Percentiles rank a stretch among this genome's conserved stretches.
phyloP scores from a whole-genome alignment of 2,113 vertebrate species.

The Myrmophylax atrothorax region DNA sequence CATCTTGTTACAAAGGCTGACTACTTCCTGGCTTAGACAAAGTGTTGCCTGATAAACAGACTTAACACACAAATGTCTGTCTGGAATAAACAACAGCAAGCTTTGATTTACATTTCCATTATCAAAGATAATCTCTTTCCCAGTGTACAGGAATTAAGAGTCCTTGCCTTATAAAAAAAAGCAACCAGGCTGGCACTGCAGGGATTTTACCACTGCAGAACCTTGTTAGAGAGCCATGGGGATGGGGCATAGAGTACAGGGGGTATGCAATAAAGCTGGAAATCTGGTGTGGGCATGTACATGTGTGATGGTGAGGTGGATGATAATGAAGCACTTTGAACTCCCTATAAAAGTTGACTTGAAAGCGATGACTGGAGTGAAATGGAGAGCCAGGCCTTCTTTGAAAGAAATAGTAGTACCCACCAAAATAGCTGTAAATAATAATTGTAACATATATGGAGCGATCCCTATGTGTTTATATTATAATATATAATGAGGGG shows the following conservation, averaged over 20 bases:
- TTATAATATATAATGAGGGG: constrained; percentile 17
- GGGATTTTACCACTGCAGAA: constrained; percentile 56
- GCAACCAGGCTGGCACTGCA: constrained; percentile 3
- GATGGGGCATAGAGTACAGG: neutral
- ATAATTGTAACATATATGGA: neutral
- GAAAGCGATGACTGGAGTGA: constrained; percentile 13
- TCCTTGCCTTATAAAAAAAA: constrained; percentile 52
- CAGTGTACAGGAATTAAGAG: constrained; percentile 76
- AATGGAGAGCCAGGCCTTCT: constrained; percentile 7
- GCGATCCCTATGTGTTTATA: neutral
- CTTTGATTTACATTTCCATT: constrained; percentile 82
- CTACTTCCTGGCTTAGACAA: constrained; percentile 83
- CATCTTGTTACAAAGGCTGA: constrained; percentile 80
- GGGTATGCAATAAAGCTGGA: constrained; percentile 27
- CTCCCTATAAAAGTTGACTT: constrained; percentile 44
- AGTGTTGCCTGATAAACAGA: constrained; percentile 84
- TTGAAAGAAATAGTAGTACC: constrained; percentile 35
- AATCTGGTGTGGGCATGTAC: neutral
- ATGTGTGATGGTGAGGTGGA: neutral
- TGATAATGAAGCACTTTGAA: constrained; percentile 45
- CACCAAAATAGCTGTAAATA: neutral
- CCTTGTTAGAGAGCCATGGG: neutral
- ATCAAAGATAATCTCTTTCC: constrained; percentile 79
- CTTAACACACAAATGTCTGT: constrained; percentile 83
- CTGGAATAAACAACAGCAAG: constrained; percentile 83